Conservation (phyloP, 2,797 vertebrate species). For the Dermochelys coriacea region DNA sequence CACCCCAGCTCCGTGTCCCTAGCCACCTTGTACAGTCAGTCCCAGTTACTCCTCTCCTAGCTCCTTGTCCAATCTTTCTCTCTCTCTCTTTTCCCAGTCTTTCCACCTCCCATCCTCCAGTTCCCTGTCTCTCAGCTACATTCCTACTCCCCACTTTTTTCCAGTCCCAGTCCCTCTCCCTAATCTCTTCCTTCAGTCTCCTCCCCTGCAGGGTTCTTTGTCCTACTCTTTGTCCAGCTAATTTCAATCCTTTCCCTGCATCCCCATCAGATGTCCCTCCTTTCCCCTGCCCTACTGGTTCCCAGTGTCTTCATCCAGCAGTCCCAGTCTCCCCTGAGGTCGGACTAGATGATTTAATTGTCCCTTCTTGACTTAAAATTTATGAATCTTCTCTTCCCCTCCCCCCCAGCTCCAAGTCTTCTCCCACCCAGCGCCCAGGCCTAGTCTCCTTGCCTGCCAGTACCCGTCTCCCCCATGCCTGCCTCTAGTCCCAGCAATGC, state of each 20-base stretch:
- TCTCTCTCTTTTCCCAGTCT: not conserved
- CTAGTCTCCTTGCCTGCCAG: not conserved
- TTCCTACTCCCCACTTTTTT: not conserved
- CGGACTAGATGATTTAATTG: not conserved
- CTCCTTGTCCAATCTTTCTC: not conserved
- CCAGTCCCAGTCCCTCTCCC: not conserved
- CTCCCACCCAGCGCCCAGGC: not conserved
- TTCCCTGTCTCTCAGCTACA: not conserved
- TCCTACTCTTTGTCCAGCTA: not conserved
- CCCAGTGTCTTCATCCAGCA: not conserved
- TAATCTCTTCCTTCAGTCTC: not conserved
- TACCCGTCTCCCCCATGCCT: not conserved
- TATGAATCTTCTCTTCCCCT: not conserved
- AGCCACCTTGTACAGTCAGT: not conserved
- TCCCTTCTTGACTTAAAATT: not conserved
- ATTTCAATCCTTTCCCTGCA: not conserved
- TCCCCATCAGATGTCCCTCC: not conserved
- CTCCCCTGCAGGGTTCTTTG: not conserved
- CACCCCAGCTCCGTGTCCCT: not conserved
- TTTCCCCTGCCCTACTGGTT: too few relatives aligned
- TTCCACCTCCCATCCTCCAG: not conserved
- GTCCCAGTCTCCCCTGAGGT: not conserved
- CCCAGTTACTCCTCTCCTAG: not conserved
- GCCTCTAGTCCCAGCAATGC: not conserved
- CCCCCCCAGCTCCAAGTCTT: not conserved